phyloP scores from a whole-genome alignment of 1,140 invertebrate species.

The Magallana ariakensis region DNA sequence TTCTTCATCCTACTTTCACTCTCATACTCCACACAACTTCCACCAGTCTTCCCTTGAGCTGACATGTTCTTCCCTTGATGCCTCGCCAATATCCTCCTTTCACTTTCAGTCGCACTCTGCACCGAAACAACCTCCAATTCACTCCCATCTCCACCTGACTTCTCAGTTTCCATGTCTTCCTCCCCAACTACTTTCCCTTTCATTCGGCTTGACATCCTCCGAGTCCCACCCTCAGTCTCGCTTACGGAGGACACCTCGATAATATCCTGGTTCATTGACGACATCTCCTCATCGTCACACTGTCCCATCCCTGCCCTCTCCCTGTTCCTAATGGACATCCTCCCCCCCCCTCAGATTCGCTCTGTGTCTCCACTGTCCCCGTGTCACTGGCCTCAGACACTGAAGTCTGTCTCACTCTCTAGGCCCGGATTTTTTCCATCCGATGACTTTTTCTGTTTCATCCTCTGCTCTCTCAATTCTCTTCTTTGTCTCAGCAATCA shows the following conservation, averaged over 20 bases:
- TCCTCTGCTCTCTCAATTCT: constrained; percentile 41
- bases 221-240: not conserved
- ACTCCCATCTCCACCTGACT: not conserved
- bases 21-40: not conserved
- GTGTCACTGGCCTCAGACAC: not conserved
- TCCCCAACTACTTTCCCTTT: not conserved
- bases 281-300: not conserved
- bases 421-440: too few species aligned
- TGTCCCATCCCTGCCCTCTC: not conserved
- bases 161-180: not conserved
- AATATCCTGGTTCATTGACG: not conserved
- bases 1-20: not conserved
- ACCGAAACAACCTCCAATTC: not conserved
- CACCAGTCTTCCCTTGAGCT: not conserved
- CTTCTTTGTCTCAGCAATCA: constrained; percentile 48
- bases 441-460: not conserved
- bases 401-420: not conserved
- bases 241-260: not conserved
- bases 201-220: not conserved
- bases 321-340: not conserved
- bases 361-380: not conserved
- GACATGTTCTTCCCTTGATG: not conserved
- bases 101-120: constrained; percentile 3
- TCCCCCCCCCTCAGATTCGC: not conserved
- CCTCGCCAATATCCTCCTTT: not conserved